A percentile compares a stretch with the other conserved stretches of the same genome.
phyloP scores from a whole-genome alignment of 2,888 invertebrate genomes.

The Campoplex capitator region DNA sequence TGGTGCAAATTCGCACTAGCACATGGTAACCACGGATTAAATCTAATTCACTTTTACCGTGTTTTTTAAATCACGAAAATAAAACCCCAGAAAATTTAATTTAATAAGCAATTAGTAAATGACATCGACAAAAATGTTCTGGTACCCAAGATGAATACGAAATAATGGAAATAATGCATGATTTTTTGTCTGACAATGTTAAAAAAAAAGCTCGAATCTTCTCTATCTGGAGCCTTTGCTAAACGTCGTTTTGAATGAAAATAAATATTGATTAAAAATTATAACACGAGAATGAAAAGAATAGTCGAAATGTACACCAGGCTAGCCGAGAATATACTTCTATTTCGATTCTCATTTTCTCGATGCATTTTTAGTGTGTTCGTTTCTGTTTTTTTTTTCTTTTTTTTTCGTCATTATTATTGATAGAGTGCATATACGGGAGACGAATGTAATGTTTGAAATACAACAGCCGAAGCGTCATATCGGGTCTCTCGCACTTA shows the following conservation, averaged over 20 bases:
- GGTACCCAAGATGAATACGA: no score
- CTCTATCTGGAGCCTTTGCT: not conserved
- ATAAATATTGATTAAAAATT: not conserved
- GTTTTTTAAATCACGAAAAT: not conserved
- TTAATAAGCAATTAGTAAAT: not conserved
- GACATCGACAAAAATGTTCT: no score
- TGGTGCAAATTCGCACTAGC: no score
- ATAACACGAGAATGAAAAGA: not conserved
- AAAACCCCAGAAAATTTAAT: not conserved
- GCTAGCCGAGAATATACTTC: not conserved
- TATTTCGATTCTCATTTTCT: conserved; percentile 34
- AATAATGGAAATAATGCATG: no score
- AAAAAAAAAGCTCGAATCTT: no score
- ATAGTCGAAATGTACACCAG: not conserved
- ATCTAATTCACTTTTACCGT: not conserved
- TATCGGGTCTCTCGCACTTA: conserved; percentile 77
- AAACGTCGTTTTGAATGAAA: not conserved
- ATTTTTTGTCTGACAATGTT: no score
- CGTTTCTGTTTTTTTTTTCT: conserved; percentile 2
- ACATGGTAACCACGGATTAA: not conserved
- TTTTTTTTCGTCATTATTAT: conserved; percentile 32
- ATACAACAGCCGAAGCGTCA: conserved; percentile 41
- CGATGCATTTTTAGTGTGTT: conserved; percentile 23
- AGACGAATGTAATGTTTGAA: conserved; percentile 29
- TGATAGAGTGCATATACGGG: conserved; percentile 39